Percentiles rank a stretch among this genome's conserved stretches.
Evolutionary conservation across 1,140 invertebrate species (phyloP).

Genomic region (Halictus rubicundus): DNA sequence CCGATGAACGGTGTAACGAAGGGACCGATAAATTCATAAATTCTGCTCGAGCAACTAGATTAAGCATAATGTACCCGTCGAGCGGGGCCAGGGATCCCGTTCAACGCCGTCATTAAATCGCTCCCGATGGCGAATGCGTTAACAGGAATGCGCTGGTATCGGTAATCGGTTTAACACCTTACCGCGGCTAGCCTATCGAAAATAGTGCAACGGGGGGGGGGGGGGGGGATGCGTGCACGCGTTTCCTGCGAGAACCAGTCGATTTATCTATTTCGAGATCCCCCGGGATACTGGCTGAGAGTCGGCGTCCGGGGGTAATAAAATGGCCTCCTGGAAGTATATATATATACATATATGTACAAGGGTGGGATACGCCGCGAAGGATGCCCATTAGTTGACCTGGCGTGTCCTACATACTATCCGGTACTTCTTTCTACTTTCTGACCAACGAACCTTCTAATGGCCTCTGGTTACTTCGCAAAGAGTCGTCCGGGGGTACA

Average conservation of each 20-base stretch:
- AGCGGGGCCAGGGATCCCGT: not conserved
- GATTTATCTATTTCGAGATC: no score
- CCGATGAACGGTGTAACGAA: not conserved
- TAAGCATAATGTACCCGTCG: not conserved
- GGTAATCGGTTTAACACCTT: conserved; percentile 6
- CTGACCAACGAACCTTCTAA: conserved; percentile 60
- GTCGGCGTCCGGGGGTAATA: conserved; percentile 9
- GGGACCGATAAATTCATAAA: conserved; percentile 17
- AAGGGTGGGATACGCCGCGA: conserved; percentile 20
- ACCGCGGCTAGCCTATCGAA: not conserved
- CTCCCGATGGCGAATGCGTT: not conserved
- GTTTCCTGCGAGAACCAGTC: no score
- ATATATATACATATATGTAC: no score
- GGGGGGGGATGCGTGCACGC: no score
- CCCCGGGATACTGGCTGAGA: not conserved
- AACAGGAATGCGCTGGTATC: not conserved
- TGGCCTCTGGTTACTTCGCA: conserved; percentile 51
- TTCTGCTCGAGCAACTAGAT: not conserved
- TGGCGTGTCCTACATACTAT: conserved; percentile 38
- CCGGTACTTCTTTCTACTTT: conserved; percentile 42
- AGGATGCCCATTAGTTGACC: conserved; percentile 32
- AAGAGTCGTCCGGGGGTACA: conserved; percentile 6
- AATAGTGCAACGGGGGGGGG: not conserved
- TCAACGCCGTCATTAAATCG: not conserved
- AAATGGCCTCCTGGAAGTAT: conserved; percentile 27